Evolutionary conservation across 1,140 invertebrate species (phyloP).

Genomic region (Littorina saxatilis): DNA sequence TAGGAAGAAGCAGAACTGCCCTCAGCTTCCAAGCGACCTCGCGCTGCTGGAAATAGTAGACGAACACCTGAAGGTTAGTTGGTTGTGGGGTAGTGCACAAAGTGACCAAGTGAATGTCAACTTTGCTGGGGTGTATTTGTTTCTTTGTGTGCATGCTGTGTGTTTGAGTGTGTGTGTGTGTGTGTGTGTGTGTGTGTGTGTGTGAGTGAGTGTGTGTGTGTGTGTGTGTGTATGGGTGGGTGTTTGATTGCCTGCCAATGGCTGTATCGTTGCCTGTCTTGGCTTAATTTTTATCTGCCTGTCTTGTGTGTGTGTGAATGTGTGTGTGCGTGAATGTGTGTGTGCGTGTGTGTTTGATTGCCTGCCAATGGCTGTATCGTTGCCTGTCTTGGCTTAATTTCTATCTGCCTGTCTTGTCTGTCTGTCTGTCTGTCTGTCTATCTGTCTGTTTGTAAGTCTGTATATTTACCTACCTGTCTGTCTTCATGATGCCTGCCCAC

Average conservation of each 20-base stretch:
- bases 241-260: not conserved
- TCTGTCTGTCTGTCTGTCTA: too few species aligned
- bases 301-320: not conserved
- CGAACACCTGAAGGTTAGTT: constrained; percentile 11
- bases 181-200: not conserved
- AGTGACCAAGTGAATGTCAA: too few species aligned
- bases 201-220: not conserved
- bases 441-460: too few species aligned
- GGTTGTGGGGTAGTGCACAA: too few species aligned
- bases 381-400: too few species aligned
- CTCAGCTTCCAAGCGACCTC: constrained; percentile 45
- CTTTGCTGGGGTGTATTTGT: constrained; percentile 10
- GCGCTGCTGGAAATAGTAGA: constrained; percentile 47
- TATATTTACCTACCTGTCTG: too few species aligned
- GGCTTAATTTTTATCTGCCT: too few species aligned
- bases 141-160: constrained; percentile 5
- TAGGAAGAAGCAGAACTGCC: constrained; percentile 44
- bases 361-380: not conserved
- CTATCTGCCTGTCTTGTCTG: too few species aligned
- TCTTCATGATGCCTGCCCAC: too few species aligned
- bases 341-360: not conserved
- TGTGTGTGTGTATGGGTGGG: not conserved
- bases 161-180: constrained; percentile 11
- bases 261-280: too few species aligned
- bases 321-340: not conserved